These are phyloP conservation scores for Epinephelus malabaricus DNA, from an alignment of 2,797 vertebrate species.

Conservation along the genomic window DNA sequence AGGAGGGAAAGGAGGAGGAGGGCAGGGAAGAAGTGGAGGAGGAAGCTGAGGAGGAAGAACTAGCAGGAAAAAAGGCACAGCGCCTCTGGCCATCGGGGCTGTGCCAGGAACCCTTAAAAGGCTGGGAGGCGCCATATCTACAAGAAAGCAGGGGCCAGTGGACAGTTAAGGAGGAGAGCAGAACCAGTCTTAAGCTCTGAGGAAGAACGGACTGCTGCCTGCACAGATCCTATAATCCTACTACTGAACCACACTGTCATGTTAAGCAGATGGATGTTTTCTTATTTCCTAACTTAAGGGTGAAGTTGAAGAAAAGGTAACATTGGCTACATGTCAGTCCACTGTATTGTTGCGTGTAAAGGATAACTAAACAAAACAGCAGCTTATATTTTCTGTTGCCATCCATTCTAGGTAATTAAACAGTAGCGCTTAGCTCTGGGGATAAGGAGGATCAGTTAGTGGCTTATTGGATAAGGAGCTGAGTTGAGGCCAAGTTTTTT, in stretches of 20 bases:
- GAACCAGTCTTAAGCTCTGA: slow-evolving; percentile 43
- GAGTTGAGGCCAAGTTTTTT: slow-evolving; percentile 56
- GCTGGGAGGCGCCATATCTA: slow-evolving; percentile 78
- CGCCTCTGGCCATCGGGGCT: slow-evolving; percentile 78
- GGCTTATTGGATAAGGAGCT: slow-evolving; percentile 74
- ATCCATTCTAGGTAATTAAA: slow-evolving; percentile 67
- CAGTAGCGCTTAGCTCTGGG: slow-evolving; percentile 56
- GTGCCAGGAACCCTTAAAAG: slow-evolving; percentile 71
- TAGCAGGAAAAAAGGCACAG: slow-evolving; percentile 76
- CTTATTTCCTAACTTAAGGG: slow-evolving; percentile 3
- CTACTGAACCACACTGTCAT: slow-evolving; percentile 30
- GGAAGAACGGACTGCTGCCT: slow-evolving; percentile 45
- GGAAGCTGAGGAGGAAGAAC: slow-evolving; percentile 78
- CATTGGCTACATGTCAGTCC: slow-evolving; percentile 35
- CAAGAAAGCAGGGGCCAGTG: slow-evolving; percentile 79
- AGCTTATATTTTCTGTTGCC: slow-evolving; percentile 50
- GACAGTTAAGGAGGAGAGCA: slow-evolving; percentile 63
- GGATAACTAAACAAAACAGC: slow-evolving; percentile 40
- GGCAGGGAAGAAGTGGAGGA: slow-evolving; percentile 74
- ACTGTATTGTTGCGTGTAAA: slow-evolving; percentile 8
- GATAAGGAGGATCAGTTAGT: slow-evolving; percentile 75
- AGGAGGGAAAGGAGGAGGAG: slow-evolving; percentile 68
- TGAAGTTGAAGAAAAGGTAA: slow-evolving; percentile 20
- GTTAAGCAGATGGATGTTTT: slow-evolving; percentile 20
- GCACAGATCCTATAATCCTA: slow-evolving; percentile 63